Conservation (phyloP, 1,140 invertebrate genomes). For the Ladona fulva region DNA sequence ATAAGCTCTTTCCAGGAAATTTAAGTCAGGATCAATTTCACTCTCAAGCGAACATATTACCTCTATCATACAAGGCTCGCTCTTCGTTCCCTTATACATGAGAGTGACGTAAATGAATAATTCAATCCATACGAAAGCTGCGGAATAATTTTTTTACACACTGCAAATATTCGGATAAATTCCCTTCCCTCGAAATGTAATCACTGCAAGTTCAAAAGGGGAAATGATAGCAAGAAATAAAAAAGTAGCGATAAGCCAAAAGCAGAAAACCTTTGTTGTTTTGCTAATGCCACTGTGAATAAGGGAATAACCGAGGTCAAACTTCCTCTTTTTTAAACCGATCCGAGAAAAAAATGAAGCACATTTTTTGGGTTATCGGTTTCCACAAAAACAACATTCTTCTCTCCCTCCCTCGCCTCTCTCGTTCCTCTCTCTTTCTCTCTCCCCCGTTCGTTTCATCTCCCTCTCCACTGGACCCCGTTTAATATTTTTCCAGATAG, state of each 20-base stretch:
- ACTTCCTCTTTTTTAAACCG: not conserved
- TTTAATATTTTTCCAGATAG: too few relatives aligned
- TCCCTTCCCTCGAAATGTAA: not conserved
- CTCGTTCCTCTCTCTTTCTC: not conserved
- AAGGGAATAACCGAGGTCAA: not conserved
- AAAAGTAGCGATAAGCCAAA: not conserved
- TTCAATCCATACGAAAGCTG: too few relatives aligned
- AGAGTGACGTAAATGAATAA: too few relatives aligned
- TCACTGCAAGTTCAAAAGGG: not conserved
- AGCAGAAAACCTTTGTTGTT: not conserved
- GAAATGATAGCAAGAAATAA: not conserved
- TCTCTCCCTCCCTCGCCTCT: not conserved
- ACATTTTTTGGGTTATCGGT: not conserved
- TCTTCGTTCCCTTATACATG: too few relatives aligned
- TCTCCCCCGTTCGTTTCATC: not conserved
- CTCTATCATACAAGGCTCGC: too few relatives aligned
- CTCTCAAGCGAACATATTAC: too few relatives aligned
- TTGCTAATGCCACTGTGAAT: not conserved
- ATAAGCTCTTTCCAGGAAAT: too few relatives aligned
- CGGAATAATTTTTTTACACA: too few relatives aligned
- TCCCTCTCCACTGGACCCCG: not conserved
- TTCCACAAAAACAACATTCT: not conserved
- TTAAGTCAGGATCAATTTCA: too few relatives aligned
- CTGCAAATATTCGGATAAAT: too few relatives aligned
- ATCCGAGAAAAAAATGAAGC: not conserved